Evolutionary conservation across 2,113 vertebrate species (phyloP).

Genomic region (Heterocephalus glaber): DNA sequence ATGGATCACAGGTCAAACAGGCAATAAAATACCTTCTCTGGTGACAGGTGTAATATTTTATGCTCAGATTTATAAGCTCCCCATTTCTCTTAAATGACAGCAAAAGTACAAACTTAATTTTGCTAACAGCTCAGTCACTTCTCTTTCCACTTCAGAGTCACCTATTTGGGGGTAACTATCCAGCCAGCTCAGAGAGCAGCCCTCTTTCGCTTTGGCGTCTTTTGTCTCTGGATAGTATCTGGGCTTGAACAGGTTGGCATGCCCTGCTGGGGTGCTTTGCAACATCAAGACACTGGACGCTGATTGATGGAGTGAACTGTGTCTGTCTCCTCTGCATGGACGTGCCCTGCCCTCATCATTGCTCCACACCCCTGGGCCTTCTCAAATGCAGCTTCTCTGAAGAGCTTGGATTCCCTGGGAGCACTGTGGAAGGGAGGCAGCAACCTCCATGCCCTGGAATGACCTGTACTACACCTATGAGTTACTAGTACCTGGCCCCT

Average conservation of each 20-base stretch:
- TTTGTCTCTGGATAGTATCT: neutral
- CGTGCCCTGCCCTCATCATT: neutral
- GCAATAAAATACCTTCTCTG: neutral
- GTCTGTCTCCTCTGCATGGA: accelerated
- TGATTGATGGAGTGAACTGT: neutral
- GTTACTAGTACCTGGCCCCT: too few relatives aligned
- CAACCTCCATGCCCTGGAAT: neutral
- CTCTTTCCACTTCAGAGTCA: neutral
- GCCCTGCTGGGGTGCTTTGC: neutral
- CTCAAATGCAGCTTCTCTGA: neutral
- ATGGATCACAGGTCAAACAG: neutral
- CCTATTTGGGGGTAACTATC: too few relatives aligned
- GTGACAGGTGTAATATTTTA: neutral
- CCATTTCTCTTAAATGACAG: neutral
- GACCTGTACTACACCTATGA: neutral
- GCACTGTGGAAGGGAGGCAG: neutral
- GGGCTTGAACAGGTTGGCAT: neutral
- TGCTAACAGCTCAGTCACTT: neutral
- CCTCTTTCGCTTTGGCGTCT: neutral
- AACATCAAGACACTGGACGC: neutral
- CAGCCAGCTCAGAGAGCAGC: neutral
- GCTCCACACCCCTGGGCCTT: neutral
- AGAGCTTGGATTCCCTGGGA: neutral
- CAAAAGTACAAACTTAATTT: neutral
- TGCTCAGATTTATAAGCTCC: neutral